A percentile compares a stretch with the other conserved stretches of the same genome.
These are phyloP conservation scores for Cardiocondyla obscurior DNA, from an alignment of 1,140 invertebrate genomes.

Conservation along the genomic window DNA sequence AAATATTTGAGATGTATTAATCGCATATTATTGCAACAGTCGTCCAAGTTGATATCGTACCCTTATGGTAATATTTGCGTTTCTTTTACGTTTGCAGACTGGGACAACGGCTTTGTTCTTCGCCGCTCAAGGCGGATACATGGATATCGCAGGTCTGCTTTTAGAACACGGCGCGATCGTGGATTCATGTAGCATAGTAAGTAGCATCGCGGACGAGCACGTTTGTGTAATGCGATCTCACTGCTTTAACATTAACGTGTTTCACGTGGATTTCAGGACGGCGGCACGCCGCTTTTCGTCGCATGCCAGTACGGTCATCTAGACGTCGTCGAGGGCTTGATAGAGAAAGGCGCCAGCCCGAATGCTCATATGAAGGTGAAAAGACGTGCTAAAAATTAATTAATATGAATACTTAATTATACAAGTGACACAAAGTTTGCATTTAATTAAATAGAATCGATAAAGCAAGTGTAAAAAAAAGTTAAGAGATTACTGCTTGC, in stretches of 20 bases:
- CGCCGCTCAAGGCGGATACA: slow-evolving; percentile 94
- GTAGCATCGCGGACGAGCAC: slow-evolving; percentile 59
- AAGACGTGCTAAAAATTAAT: background rate
- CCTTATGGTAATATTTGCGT: background rate
- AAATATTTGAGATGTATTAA: background rate
- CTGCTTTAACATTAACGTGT: slow-evolving; percentile 24
- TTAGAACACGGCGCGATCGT: slow-evolving; percentile 91
- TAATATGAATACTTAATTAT: background rate
- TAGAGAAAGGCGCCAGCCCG: slow-evolving; percentile 91
- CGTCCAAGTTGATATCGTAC: background rate
- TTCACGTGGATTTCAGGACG: slow-evolving; percentile 87
- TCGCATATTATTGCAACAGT: background rate
- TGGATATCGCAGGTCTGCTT: slow-evolving; percentile 91
- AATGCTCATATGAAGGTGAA: slow-evolving; percentile 94
- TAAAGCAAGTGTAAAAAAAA: background rate
- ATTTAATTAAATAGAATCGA: too few relatives aligned
- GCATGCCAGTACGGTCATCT: slow-evolving; percentile 96
- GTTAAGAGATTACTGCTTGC: slow-evolving; percentile 21
- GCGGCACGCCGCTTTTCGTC: slow-evolving; percentile 95
- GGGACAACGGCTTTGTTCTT: slow-evolving; percentile 96
- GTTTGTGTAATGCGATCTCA: background rate
- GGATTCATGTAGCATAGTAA: slow-evolving; percentile 92
- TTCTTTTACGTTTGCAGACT: slow-evolving; percentile 86
- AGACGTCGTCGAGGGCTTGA: slow-evolving; percentile 92
- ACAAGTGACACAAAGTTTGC: background rate